Percentiles rank a stretch among this genome's conserved stretches.
phyloP scores from a whole-genome alignment of 2,797 vertebrate genomes.

The Melopsittacus undulatus region DNA sequence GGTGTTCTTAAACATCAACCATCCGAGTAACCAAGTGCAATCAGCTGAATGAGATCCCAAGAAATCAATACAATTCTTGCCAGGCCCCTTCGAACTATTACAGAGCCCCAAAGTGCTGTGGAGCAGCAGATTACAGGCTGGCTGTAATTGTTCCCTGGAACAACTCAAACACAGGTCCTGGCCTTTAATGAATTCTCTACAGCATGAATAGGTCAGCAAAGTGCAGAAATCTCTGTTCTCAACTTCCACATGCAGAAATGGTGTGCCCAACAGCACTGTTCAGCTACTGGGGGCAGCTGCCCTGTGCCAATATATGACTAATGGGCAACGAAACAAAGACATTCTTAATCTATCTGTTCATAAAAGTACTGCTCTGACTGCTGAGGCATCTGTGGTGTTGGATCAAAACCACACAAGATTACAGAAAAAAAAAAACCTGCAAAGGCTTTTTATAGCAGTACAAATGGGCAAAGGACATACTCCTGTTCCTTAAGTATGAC shows the following conservation, averaged over 20 bases:
- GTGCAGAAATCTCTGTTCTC: background rate
- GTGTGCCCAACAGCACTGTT: background rate
- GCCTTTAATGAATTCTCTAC: slow-evolving; percentile 35
- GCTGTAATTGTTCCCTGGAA: slow-evolving; percentile 36
- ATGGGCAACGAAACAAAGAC: background rate
- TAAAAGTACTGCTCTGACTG: background rate
- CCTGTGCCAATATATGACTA: background rate
- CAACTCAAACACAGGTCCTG: slow-evolving; percentile 10
- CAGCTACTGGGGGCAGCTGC: background rate
- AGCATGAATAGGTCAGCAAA: slow-evolving; percentile 14
- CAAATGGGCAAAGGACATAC: slow-evolving; percentile 22
- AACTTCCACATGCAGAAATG: background rate
- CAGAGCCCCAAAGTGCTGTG: background rate
- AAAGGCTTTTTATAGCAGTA: background rate
- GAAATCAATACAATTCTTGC: slow-evolving; percentile 61
- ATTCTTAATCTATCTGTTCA: background rate
- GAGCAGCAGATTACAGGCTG: slow-evolving; percentile 17
- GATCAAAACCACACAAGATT: background rate
- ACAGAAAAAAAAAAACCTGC: background rate
- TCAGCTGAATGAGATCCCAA: slow-evolving; percentile 56
- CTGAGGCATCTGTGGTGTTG: background rate
- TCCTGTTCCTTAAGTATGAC: background rate
- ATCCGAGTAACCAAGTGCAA: slow-evolving; percentile 19
- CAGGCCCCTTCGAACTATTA: slow-evolving; percentile 33
- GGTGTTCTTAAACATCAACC: slow-evolving; percentile 11